phyloP scores from a whole-genome alignment of 2,797 vertebrate species.

The Oceanodroma leucorhoa region DNA sequence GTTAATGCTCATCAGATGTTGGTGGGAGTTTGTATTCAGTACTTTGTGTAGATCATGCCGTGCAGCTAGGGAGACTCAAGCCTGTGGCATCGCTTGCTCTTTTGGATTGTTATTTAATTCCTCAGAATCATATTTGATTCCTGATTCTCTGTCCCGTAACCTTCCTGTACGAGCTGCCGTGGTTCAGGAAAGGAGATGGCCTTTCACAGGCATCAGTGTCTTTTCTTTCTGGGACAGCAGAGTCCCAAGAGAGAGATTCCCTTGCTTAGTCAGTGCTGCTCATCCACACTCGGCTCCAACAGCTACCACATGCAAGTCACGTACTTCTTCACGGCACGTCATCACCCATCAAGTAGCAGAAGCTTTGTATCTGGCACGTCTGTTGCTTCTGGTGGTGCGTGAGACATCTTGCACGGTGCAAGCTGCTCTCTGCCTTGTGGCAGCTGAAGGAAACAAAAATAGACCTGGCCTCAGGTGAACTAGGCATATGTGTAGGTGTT shows the following conservation, averaged over 20 bases:
- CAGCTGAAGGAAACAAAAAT: background rate
- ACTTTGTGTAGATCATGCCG: background rate
- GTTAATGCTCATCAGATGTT: background rate
- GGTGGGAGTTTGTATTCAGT: background rate
- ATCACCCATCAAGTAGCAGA: background rate
- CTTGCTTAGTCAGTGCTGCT: slow-evolving; percentile 8
- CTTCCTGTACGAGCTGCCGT: fast-evolving
- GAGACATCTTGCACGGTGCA: background rate
- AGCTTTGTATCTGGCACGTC: background rate
- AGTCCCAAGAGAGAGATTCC: background rate
- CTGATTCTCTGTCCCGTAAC: fast-evolving
- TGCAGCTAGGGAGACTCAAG: background rate
- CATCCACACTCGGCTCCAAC: background rate
- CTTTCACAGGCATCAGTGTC: background rate
- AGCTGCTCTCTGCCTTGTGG: background rate
- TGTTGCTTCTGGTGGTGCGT: background rate
- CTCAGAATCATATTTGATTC: background rate
- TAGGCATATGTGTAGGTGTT: background rate
- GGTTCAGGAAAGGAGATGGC: background rate
- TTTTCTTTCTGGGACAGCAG: background rate
- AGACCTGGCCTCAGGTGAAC: slow-evolving; percentile 16
- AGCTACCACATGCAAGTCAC: background rate
- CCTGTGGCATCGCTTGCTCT: background rate
- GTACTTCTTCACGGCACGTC: background rate
- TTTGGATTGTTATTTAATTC: background rate